Evolutionary conservation across 2,113 vertebrate species (phyloP).

Genomic region (Albula goreensis): DNA sequence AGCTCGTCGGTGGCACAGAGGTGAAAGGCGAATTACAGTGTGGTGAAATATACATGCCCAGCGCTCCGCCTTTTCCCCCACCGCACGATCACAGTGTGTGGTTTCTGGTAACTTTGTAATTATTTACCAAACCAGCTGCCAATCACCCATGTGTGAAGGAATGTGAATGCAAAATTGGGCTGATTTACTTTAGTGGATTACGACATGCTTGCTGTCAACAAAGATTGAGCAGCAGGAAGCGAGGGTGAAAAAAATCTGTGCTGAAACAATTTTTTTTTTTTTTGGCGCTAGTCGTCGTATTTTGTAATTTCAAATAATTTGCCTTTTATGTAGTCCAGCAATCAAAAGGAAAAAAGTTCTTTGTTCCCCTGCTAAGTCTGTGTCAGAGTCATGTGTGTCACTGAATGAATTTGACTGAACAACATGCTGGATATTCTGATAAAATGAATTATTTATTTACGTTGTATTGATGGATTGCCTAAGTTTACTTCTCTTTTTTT

Average conservation of each 20-base stretch:
- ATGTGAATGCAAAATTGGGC: conserved; percentile 42
- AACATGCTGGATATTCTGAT: conserved; percentile 31
- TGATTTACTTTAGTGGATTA: conserved; percentile 45
- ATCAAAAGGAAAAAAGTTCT: conserved; percentile 25
- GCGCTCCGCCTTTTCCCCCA: conserved; percentile 32
- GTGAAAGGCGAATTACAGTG: not conserved
- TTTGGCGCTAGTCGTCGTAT: conserved; percentile 35
- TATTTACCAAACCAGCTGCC: conserved; percentile 50
- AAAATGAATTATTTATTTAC: conserved; percentile 31
- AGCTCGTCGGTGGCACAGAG: not conserved
- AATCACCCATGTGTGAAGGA: conserved; percentile 48
- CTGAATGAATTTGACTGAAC: conserved; percentile 44
- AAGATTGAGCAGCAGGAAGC: conserved; percentile 45
- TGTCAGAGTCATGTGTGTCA: conserved; percentile 44
- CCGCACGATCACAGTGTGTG: conserved; percentile 11
- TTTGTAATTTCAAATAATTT: conserved; percentile 34
- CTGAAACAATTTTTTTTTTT: conserved; percentile 37
- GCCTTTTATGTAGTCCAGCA: conserved; percentile 21
- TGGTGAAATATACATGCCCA: not conserved
- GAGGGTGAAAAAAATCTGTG: conserved; percentile 32
- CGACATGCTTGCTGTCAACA: conserved; percentile 42
- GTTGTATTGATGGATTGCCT: conserved; percentile 18
- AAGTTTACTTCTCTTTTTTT: conserved; percentile 43
- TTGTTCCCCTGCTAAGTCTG: conserved; percentile 25
- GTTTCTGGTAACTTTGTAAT: conserved; percentile 41